Base-by-base conservation (phyloP, 2,888 invertebrate species). In the Tetrapedia diversipes region DNA sequence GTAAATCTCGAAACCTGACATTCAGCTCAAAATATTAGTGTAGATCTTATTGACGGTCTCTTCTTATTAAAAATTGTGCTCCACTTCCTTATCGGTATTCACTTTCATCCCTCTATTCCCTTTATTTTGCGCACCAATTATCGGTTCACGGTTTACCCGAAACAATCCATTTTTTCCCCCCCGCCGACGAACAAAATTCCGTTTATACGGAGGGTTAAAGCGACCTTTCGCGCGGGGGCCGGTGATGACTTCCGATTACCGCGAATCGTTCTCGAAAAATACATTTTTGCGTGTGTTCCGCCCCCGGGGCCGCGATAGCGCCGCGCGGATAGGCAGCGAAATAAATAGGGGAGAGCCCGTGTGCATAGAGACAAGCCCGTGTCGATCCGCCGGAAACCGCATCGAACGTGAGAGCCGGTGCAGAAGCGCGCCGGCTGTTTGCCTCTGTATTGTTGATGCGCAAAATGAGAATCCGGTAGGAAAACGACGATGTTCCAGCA, bases 211-310 rank as follows among this genome's bases (percentile, higher is more conserved):
- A n/a, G n/a, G n/a, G n/a, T n/a, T n/a, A 77, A 75, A 75, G 49
- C 64, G 69, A 60, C 41, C 53, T 60, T 75, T 77, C 69, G 69
- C 60, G 63, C 7, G 60, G 29, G 45, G 14, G 39, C 7, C 60
- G 54, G 49, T 54, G 75, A 77, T 75, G 75, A 77, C 64, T 77
- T 77, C 77, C 77, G 77, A 77, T 77, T 77, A 77, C 69, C 60
- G 43, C 60, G 75, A 77, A 77, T 77, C 69, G 77, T 77, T 56
- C 68, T 43, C 60, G 69, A 77, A 77, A 77, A 77, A 77, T 69
- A 75, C 77, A 77, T 77, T 77, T 77, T 77, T 75, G 77, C 54
- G 39, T 51, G 39, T 51, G 64, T 59, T 53, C 51, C 51, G 27
- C 49, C 60, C 43, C 54, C 43, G 27, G 37, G 22, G 60, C 61